Conservation (phyloP, 2,797 vertebrate genomes). For the Sciaenops ocellatus region DNA sequence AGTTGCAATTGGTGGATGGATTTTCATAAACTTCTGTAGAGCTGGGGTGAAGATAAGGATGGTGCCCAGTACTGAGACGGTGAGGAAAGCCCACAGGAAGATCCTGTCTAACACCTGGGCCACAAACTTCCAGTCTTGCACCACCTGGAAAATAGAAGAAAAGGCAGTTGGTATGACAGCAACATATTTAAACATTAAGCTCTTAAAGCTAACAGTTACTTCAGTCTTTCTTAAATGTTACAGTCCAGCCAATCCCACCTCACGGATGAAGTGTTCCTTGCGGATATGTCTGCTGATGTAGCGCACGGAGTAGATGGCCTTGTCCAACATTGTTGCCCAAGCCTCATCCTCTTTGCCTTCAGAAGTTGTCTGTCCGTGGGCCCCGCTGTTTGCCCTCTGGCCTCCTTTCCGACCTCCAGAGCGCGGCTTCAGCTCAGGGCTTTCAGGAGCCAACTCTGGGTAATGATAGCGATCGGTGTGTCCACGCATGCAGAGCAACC, state of each 20-base stretch:
- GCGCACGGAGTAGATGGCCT: conserved; percentile 91
- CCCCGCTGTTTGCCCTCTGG: conserved; percentile 47
- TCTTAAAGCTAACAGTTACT: not conserved
- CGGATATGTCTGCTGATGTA: conserved; percentile 96
- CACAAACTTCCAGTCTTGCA: conserved; percentile 98
- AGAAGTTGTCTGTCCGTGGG: conserved; percentile 75
- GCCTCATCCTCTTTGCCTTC: conserved; percentile 88
- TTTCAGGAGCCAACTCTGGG: conserved; percentile 84
- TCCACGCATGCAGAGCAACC: conserved; percentile 93
- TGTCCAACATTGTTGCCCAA: conserved; percentile 91
- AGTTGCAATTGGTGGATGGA: conserved; percentile 71
- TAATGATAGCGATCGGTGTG: conserved; percentile 90
- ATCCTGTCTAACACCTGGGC: conserved; percentile 97
- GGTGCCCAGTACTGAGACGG: conserved; percentile 90
- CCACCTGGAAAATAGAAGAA: conserved; percentile 84
- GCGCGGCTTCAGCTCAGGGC: conserved; percentile 79
- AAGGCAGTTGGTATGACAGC: not conserved
- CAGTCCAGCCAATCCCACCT: conserved; percentile 83
- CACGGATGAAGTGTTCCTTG: conserved; percentile 95
- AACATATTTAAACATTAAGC: not conserved
- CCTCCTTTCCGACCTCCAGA: conserved; percentile 69
- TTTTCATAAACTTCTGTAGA: conserved; percentile 89
- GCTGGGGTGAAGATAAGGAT: conserved; percentile 96
- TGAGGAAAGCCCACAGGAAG: conserved; percentile 95
- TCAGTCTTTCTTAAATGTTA: not conserved